A percentile compares a stretch with the other conserved stretches of the same genome.
phyloP scores from a whole-genome alignment of 2,888 invertebrate genomes.

The Enoplolaimus lenunculus region DNA sequence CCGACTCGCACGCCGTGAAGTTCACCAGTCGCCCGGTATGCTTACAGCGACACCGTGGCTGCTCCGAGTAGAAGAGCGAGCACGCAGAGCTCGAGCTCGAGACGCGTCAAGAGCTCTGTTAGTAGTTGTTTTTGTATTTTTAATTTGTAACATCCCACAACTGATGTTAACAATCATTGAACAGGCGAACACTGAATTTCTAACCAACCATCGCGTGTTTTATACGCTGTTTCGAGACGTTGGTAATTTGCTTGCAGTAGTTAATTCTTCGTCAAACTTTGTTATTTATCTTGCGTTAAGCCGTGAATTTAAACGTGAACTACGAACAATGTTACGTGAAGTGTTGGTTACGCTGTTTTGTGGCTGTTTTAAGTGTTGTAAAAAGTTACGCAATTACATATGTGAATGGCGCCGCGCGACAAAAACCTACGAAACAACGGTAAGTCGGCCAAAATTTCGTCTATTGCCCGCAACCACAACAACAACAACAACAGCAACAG shows the following conservation, averaged over 20 bases:
- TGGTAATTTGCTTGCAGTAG: not conserved
- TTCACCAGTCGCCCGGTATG: not conserved
- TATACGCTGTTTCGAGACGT: not conserved
- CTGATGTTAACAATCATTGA: not conserved
- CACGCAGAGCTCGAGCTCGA: not conserved
- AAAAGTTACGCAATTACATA: too few relatives aligned
- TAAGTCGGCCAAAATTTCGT: too few relatives aligned
- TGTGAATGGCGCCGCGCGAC: too few relatives aligned
- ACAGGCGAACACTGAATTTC: not conserved
- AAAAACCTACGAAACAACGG: too few relatives aligned
- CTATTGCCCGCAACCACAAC: too few relatives aligned
- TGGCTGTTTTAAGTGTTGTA: too few relatives aligned
- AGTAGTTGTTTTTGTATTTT: conserved; percentile 4
- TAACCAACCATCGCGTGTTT: not conserved
- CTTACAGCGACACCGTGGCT: not conserved
- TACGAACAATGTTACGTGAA: too few relatives aligned
- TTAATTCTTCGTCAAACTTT: not conserved
- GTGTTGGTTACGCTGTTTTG: too few relatives aligned
- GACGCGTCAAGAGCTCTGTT: not conserved
- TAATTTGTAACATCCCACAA: conserved; percentile 2
- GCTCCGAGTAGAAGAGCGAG: not conserved
- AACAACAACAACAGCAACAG: too few relatives aligned
- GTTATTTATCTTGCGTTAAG: not conserved
- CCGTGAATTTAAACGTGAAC: not conserved
- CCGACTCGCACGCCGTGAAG: not conserved